These are phyloP conservation scores for Peucedramus taeniatus DNA, from an alignment of 2,113 vertebrate species.

Conservation along the genomic window DNA sequence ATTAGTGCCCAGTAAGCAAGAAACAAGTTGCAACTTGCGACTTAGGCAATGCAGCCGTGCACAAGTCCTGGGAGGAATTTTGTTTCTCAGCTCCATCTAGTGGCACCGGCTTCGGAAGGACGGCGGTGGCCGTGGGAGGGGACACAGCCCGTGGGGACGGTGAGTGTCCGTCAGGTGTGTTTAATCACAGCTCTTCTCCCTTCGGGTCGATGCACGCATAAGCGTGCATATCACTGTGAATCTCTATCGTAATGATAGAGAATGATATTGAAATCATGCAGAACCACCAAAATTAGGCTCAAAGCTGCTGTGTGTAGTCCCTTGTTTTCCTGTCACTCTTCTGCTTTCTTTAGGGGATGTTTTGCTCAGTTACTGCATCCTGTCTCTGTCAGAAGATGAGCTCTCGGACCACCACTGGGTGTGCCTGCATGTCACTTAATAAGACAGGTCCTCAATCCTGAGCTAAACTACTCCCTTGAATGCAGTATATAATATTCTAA, in stretches of 20 bases:
- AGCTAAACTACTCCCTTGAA: background rate
- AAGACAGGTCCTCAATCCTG: background rate
- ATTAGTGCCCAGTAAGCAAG: slow-evolving; percentile 47
- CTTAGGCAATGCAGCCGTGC: background rate
- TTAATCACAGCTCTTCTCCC: background rate
- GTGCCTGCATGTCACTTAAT: background rate
- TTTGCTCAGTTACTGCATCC: background rate
- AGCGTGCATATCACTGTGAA: background rate
- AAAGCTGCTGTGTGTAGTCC: background rate
- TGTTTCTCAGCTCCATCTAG: slow-evolving; percentile 56
- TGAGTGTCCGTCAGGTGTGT: background rate
- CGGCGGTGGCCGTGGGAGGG: background rate
- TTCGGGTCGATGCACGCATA: accelerated
- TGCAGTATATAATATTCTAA: background rate
- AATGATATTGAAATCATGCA: background rate
- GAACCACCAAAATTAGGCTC: background rate
- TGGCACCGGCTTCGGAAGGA: background rate
- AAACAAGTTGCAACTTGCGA: background rate
- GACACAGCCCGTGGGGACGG: background rate
- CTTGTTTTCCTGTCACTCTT: background rate
- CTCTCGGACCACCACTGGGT: background rate
- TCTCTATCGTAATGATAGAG: no score
- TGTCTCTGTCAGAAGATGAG: background rate
- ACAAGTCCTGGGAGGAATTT: background rate
- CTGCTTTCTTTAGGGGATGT: background rate